Conservation (phyloP, 2,888 invertebrate species). For the Eilema sororculum region DNA sequence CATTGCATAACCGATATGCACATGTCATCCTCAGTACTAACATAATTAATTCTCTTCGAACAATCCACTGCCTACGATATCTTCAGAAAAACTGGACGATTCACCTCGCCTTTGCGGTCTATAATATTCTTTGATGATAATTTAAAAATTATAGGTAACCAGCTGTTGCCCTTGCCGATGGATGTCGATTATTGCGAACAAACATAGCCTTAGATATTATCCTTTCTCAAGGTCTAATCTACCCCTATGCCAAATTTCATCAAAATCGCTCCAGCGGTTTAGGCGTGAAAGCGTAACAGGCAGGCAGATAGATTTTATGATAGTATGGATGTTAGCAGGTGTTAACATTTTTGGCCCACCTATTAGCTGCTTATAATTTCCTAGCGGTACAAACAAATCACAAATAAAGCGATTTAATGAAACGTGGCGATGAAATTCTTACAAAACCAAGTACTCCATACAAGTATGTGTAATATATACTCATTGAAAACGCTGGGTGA, state of each 20-base stretch:
- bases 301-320: too few species aligned
- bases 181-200: too few species aligned
- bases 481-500: slow-evolving; percentile 63
- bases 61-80: slow-evolving; percentile 90
- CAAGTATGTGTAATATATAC: slow-evolving; percentile 67
- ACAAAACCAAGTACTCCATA: slow-evolving; percentile 73
- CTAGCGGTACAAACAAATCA: background rate
- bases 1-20: background rate
- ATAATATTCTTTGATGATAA: slow-evolving; percentile 80
- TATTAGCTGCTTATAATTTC: background rate
- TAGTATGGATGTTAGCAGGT: background rate
- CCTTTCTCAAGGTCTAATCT: too few species aligned
- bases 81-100: slow-evolving; percentile 92
- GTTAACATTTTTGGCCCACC: background rate
- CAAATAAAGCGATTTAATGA: background rate
- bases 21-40: background rate
- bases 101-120: slow-evolving; percentile 95
- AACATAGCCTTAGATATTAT: too few species aligned
- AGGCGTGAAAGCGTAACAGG: too few species aligned
- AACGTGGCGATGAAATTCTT: slow-evolving; percentile 43
- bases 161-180: too few species aligned
- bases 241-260: too few species aligned
- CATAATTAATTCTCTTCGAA: slow-evolving; percentile 59
- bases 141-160: background rate
- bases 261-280: too few species aligned